These are phyloP conservation scores for Carapus acus DNA, from an alignment of 2,797 vertebrate species.

Conservation along the genomic window DNA sequence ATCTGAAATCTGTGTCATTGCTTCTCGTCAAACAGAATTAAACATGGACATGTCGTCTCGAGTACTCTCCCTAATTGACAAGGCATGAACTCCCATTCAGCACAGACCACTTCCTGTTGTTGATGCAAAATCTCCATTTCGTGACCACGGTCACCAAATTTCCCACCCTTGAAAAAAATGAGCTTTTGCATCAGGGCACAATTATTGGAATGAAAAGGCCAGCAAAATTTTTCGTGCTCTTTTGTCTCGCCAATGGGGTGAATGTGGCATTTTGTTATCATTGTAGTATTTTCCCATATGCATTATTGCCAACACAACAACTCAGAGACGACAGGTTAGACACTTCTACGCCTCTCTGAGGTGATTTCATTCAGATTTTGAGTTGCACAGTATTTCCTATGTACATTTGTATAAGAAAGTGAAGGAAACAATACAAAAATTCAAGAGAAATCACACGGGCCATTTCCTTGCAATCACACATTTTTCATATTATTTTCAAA, in stretches of 20 bases:
- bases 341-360: background rate
- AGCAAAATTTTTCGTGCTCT: constrained; percentile 34
- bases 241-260: constrained; percentile 39
- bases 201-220: constrained; percentile 27
- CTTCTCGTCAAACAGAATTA: constrained; percentile 36
- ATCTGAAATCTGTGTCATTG: constrained; percentile 14
- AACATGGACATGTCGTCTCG: constrained; percentile 10
- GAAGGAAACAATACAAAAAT: too few species aligned
- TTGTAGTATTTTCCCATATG: constrained; percentile 23
- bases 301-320: constrained; percentile 20
- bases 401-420: background rate
- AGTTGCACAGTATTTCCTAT: background rate
- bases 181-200: constrained; percentile 15
- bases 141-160: constrained; percentile 38
- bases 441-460: too few species aligned
- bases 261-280: constrained; percentile 32
- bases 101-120: constrained; percentile 55
- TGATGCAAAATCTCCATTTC: constrained; percentile 44
- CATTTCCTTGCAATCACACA: too few species aligned
- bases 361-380: background rate
- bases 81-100: constrained; percentile 19
- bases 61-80: background rate
- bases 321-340: constrained; percentile 24
- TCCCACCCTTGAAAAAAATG: constrained; percentile 20
- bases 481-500: constrained; percentile 4